Conservation (phyloP, 2,888 invertebrate genomes). For the Hyposoter didymator region DNA sequence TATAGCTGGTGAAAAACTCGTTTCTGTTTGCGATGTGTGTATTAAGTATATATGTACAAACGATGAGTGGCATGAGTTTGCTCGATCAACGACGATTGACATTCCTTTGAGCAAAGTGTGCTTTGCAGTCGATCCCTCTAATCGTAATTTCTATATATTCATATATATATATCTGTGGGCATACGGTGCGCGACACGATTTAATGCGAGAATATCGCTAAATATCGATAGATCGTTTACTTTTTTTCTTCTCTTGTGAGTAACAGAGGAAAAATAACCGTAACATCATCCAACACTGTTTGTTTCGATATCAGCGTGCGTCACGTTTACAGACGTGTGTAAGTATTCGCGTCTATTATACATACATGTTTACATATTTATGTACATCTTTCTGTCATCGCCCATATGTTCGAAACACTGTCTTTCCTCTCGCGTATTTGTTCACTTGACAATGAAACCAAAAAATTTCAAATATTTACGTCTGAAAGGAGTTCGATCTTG, state of each 20-base stretch:
- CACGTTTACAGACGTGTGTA: slow-evolving; percentile 56
- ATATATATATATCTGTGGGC: background rate
- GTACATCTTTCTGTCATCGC: slow-evolving; percentile 53
- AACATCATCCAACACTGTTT: slow-evolving; percentile 53
- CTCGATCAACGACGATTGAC: slow-evolving; percentile 57
- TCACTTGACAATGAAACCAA: background rate
- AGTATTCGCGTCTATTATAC: slow-evolving; percentile 19
- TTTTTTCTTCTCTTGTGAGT: slow-evolving; percentile 33
- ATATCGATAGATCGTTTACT: slow-evolving; percentile 37
- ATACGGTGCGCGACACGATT: slow-evolving; percentile 4
- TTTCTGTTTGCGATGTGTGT: slow-evolving; percentile 47
- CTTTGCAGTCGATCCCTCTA: slow-evolving; percentile 54
- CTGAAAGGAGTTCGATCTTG: background rate
- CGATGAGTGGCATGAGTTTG: slow-evolving; percentile 57
- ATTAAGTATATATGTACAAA: slow-evolving; percentile 28
- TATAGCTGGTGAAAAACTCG: slow-evolving; percentile 40
- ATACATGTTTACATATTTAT: background rate
- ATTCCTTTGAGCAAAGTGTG: slow-evolving; percentile 44
- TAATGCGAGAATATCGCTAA: slow-evolving; percentile 39
- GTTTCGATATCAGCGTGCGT: slow-evolving; percentile 68
- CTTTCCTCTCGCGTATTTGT: slow-evolving; percentile 8
- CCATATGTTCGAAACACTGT: slow-evolving; percentile 58
- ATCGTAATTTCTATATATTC: slow-evolving; percentile 52
- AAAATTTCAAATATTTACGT: slow-evolving; percentile 8
- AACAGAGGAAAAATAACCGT: slow-evolving; percentile 37